Conservation (phyloP, 2,797 vertebrate species). For the Erithacus rubecula region DNA sequence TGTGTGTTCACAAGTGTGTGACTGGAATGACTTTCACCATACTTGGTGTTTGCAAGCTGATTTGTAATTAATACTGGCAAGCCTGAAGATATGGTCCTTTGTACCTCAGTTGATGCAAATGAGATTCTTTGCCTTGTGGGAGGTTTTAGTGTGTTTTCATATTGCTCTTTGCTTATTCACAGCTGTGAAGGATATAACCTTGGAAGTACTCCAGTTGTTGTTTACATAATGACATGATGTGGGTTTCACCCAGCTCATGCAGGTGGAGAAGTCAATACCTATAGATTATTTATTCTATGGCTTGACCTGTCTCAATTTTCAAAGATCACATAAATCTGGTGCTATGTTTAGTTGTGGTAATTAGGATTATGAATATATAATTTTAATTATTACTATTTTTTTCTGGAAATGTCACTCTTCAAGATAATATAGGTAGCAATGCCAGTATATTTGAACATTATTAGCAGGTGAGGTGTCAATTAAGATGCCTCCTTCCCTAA, state of each 20-base stretch:
- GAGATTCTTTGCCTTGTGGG: background rate
- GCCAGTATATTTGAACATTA: background rate
- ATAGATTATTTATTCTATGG: background rate
- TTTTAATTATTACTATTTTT: background rate
- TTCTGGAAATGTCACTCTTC: background rate
- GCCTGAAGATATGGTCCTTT: background rate
- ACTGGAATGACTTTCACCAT: background rate
- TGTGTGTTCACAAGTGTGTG: background rate
- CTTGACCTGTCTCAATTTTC: background rate
- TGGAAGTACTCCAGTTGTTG: background rate
- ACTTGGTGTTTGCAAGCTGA: background rate
- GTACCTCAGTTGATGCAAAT: background rate
- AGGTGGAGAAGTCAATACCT: background rate
- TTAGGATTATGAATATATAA: background rate
- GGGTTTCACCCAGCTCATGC: background rate
- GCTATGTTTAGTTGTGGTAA: background rate
- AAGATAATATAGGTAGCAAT: background rate
- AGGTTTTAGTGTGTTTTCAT: background rate
- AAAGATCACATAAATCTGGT: background rate
- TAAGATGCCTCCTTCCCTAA: background rate
- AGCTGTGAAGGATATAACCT: conserved; percentile 23
- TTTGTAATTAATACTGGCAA: background rate
- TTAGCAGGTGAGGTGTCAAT: background rate
- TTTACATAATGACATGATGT: background rate
- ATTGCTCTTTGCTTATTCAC: background rate